phyloP scores from a whole-genome alignment of 2,113 vertebrate species.

The Atherinomorus stipes region DNA sequence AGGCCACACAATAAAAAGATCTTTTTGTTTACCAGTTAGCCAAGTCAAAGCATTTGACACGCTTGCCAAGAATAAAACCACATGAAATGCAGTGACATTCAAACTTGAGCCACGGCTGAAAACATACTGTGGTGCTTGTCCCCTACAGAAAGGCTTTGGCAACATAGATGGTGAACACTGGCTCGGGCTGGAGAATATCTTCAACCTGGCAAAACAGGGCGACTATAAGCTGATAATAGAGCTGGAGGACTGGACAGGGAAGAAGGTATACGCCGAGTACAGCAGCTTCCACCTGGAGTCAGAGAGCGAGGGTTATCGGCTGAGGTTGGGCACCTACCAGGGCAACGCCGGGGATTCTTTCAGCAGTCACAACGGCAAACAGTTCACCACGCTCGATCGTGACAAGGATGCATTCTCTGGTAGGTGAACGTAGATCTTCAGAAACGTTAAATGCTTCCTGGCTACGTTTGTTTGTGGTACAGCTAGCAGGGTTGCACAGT shows the following conservation, averaged over 20 bases:
- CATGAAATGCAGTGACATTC: background rate
- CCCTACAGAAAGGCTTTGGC: conserved; percentile 94
- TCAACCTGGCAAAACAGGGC: conserved; percentile 92
- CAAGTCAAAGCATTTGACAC: background rate
- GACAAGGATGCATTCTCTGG: conserved; percentile 95
- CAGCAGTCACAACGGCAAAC: conserved; percentile 95
- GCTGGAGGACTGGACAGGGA: conserved; percentile 97
- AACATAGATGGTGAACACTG: conserved; percentile 97
- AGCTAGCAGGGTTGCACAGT: too few relatives aligned
- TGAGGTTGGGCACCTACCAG: conserved; percentile 94
- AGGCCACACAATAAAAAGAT: conserved; percentile 9
- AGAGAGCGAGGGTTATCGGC: conserved; percentile 91
- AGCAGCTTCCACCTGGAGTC: conserved; percentile 95
- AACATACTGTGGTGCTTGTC: conserved; percentile 13
- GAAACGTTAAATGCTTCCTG: background rate
- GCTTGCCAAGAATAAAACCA: background rate
- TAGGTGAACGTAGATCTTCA: conserved; percentile 63
- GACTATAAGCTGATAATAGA: conserved; percentile 96
- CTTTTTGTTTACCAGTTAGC: conserved; percentile 4
- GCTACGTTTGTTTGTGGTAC: background rate
- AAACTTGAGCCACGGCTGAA: conserved; percentile 1
- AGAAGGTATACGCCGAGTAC: conserved; percentile 98
- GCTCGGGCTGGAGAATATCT: conserved; percentile 96
- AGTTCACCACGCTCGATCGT: conserved; percentile 96
- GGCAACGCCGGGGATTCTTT: conserved; percentile 97